Conservation (phyloP, 1,140 invertebrate species). For the Colletes latitarsis region DNA sequence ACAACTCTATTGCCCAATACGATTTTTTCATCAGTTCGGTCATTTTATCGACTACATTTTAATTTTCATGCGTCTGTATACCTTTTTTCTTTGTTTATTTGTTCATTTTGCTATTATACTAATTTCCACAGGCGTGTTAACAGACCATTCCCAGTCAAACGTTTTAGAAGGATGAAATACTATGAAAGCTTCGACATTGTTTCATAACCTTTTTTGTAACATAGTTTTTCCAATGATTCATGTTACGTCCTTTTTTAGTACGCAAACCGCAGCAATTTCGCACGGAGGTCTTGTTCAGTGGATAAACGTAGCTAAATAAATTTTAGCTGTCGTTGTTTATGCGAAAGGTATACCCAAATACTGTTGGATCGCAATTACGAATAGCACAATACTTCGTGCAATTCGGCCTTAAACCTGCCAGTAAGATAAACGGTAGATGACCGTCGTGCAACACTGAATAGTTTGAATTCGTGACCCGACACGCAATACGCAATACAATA, state of each 20-base stretch:
- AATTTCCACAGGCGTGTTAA: no score
- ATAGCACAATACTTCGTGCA: background rate
- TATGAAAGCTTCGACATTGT: background rate
- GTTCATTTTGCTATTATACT: no score
- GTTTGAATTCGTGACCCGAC: constrained; percentile 31
- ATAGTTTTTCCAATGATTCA: background rate
- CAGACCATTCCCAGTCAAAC: no score
- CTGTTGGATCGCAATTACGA: background rate
- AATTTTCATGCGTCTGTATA: no score
- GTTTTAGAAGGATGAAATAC: background rate
- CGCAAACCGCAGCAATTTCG: background rate
- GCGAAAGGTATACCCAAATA: background rate
- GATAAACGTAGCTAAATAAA: background rate
- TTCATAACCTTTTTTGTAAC: background rate
- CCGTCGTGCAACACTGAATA: constrained; percentile 10
- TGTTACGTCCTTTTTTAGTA: background rate
- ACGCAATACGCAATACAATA: constrained; percentile 50
- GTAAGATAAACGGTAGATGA: constrained; percentile 5
- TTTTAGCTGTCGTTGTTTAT: background rate
- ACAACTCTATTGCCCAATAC: background rate
- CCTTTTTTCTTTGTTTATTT: background rate
- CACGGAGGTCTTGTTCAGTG: background rate
- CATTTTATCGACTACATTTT: no score
- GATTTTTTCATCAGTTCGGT: no score
- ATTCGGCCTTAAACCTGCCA: background rate